A percentile compares a stretch with the other conserved stretches of the same genome.
Evolutionary conservation across 2,797 vertebrate species (phyloP).

Genomic region (Sebastes matsubarae): DNA sequence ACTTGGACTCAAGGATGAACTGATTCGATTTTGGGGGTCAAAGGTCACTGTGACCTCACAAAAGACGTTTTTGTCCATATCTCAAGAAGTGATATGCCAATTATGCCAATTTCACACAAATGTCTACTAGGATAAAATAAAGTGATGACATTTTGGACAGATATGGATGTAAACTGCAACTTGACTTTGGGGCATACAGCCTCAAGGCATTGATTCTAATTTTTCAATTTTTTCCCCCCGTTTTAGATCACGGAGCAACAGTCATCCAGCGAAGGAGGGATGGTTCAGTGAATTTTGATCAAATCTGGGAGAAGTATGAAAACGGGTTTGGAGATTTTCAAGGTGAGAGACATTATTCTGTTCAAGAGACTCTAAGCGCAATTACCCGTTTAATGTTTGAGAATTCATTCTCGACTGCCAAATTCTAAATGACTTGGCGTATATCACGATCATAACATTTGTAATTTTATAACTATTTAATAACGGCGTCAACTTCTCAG

Average conservation of each 20-base stretch:
- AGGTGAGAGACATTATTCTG: constrained; percentile 74
- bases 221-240: not conserved
- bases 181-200: too few species aligned
- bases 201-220: not conserved
- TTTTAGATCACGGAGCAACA: constrained; percentile 84
- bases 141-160: too few species aligned
- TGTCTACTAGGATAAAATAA: too few species aligned
- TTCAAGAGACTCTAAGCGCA: not conserved
- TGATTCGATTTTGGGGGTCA: too few species aligned
- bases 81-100: too few species aligned
- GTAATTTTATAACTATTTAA: not conserved
- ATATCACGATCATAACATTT: not conserved
- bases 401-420: not conserved
- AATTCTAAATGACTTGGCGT: not conserved
- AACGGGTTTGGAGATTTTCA: constrained; percentile 89
- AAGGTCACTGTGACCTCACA: too few species aligned
- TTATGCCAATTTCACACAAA: too few species aligned
- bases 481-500: not conserved
- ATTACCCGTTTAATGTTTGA: not conserved
- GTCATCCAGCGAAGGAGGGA: constrained; percentile 88
- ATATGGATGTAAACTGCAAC: too few species aligned
- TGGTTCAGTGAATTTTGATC: constrained; percentile 91
- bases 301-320: constrained; percentile 89
- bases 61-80: too few species aligned
- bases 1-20: too few species aligned